Evolutionary conservation across 2,888 invertebrate species (phyloP), one percentile per base, ranked within the genome.

Genomic region (Acleris sparsana): DNA sequence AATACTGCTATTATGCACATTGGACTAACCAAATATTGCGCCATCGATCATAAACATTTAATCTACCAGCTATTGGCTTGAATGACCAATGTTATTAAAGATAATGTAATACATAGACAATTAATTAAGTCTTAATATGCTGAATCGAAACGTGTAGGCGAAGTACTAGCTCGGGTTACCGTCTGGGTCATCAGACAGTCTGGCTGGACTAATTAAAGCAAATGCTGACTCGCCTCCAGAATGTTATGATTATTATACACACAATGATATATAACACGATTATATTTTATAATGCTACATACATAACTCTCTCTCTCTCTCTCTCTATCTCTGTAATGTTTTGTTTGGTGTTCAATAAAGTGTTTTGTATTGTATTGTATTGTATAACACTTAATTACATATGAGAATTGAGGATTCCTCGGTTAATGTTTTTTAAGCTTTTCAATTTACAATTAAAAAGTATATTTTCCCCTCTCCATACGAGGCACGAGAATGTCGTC

Each of bases 81-180:
- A 5, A 44, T 25, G 22, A 46, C 44, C 7, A 65, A 61, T 56
- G 55, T 52, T 22, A 60, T 51, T 33, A 11, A 22, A 60, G 22
- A 51, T 22, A 46, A 44, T 44, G 20, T 25, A 56, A 46, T 60
- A 56, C 55, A 64, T 60, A 46, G 60, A 51, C 60, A 46, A 55
- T 65, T 51, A 60, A 65, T 65, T 55, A 55, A 56, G 51, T 44
- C 29, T 55, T 44, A 65, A 29, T 65, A 60, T 48, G 53, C 53
- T 53, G 46, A 46, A 46, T 53, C 18, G 59, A 25, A 60, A 43
- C 43, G 55, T 53, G 53, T 51, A 60, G 65, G 60, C 65, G 60
- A 60, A 61, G 56, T 59, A 49, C 62, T 20, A 46, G 44, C 60
- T 65, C 65, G 60, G 51, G 55, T 65, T 61, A 61, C 65, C 49